Evolutionary conservation across 1,140 invertebrate genomes (phyloP).

Genomic region (Drosophila athabasca): DNA sequence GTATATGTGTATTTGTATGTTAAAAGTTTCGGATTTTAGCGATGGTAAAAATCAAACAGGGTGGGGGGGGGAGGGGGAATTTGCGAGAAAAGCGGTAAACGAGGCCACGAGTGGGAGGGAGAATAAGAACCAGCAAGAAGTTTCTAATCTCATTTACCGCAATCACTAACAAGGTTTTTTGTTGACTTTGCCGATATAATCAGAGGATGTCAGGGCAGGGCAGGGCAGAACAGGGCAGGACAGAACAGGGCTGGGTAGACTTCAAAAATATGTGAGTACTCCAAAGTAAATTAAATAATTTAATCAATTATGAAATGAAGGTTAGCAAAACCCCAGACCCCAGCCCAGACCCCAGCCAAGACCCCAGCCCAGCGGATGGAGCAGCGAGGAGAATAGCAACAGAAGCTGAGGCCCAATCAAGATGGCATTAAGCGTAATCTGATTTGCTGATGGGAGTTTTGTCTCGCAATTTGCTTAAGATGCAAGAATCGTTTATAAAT

Average conservation of each 20-base stretch:
- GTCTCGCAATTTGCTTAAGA: constrained; percentile 24
- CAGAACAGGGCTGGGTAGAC: too few species aligned
- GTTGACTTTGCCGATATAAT: constrained; percentile 49
- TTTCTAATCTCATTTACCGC: constrained; percentile 81
- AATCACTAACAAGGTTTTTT: constrained; percentile 82
- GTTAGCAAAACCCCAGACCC: constrained; percentile 19
- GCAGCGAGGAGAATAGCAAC: neutral
- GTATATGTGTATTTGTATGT: constrained; percentile 52
- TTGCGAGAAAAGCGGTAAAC: constrained; percentile 44
- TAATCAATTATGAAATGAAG: constrained; percentile 78
- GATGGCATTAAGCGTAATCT: constrained; percentile 54
- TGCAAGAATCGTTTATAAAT: constrained; percentile 43
- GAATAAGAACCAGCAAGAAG: constrained; percentile 51
- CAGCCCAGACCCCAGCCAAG: too few species aligned
- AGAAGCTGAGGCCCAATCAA: constrained; percentile 44
- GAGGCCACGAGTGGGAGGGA: constrained; percentile 27
- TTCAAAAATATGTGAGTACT: constrained; percentile 40
- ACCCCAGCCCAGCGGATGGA: constrained; percentile 21
- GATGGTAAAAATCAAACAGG: constrained; percentile 78
- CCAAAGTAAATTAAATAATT: constrained; percentile 78
- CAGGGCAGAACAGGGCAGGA: too few species aligned
- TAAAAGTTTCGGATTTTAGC: constrained; percentile 76
- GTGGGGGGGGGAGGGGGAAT: constrained; percentile 62
- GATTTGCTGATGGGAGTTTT: constrained; percentile 46
- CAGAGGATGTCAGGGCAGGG: neutral